Conservation (phyloP, 2,888 invertebrate genomes). For the Agonopterix subpropinquella region DNA sequence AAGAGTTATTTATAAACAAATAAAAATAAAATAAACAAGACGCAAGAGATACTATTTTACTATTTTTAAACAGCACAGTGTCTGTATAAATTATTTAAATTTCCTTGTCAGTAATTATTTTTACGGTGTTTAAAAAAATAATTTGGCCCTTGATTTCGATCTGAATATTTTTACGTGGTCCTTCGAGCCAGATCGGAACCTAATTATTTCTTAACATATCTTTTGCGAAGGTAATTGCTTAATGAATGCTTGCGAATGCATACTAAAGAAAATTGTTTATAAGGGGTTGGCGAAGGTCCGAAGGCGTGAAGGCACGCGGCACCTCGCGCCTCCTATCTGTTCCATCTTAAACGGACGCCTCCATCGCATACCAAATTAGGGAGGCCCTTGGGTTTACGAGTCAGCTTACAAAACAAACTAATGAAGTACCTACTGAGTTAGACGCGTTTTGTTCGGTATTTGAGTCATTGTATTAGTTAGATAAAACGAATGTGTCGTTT, state of each 20-base stretch:
- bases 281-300: constrained; percentile 11
- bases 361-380: constrained; percentile 49
- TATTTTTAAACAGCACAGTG: too few species aligned
- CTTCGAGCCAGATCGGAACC: constrained; percentile 1
- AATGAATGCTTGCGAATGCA: constrained; percentile 3
- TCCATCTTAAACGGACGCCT: constrained; percentile 50
- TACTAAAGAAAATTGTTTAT: constrained; percentile 12
- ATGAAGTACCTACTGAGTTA: neutral
- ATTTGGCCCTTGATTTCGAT: neutral
- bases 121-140: neutral
- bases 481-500: too few species aligned
- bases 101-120: too few species aligned
- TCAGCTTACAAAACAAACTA: constrained; percentile 16
- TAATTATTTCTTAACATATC: constrained; percentile 7
- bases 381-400: constrained; percentile 14
- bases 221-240: constrained; percentile 6
- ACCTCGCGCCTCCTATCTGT: constrained; percentile 47
- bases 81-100: too few species aligned
- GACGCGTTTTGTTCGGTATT: too few species aligned
- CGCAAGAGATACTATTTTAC: too few species aligned
- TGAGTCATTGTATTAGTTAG: too few species aligned
- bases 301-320: constrained; percentile 57
- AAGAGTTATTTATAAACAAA: too few species aligned
- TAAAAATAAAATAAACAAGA: too few species aligned
- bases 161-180: neutral